These are phyloP conservation scores for Leucoraja erinaceus DNA, from an alignment of 2,113 vertebrate genomes.

Conservation along the genomic window DNA sequence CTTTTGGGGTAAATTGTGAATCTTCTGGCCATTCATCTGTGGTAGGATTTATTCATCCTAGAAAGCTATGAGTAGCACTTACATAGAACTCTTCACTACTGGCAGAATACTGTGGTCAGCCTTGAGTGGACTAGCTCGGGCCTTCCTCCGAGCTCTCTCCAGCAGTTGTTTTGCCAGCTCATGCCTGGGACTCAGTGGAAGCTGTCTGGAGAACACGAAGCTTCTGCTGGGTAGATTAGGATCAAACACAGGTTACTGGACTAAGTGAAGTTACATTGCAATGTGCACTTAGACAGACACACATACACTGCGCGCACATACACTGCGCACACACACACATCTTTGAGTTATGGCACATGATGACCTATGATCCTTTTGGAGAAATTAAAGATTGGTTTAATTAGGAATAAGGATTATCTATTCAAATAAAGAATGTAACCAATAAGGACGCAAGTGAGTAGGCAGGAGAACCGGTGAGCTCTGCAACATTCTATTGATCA, in stretches of 20 bases:
- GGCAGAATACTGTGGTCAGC: slow-evolving; percentile 79
- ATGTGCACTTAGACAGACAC: slow-evolving; percentile 52
- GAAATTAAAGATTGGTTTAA: neutral
- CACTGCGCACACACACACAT: neutral
- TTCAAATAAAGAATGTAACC: neutral
- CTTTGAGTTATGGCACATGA: neutral
- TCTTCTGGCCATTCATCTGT: neutral
- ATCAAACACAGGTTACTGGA: slow-evolving; percentile 38
- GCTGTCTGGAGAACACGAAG: slow-evolving; percentile 58
- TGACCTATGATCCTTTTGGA: neutral
- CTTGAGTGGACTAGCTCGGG: slow-evolving; percentile 73
- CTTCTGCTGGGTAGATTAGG: slow-evolving; percentile 51
- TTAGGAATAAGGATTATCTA: neutral
- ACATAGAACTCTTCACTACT: slow-evolving; percentile 55
- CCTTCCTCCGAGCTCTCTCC: slow-evolving; percentile 79
- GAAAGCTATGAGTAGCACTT: slow-evolving; percentile 50
- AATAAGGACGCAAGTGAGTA: neutral
- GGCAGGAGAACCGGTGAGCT: neutral
- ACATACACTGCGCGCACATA: too few species aligned
- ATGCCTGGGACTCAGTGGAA: slow-evolving; percentile 72
- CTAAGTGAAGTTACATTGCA: slow-evolving; percentile 56
- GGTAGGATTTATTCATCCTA: neutral
- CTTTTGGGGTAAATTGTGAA: neutral
- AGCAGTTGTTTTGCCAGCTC: slow-evolving; percentile 82
- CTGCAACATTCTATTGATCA: neutral